A percentile compares a stretch with the other conserved stretches of the same genome.
These are phyloP conservation scores for Exocentrus adspersus DNA, from an alignment of 2,888 invertebrate genomes.

Conservation along the genomic window DNA sequence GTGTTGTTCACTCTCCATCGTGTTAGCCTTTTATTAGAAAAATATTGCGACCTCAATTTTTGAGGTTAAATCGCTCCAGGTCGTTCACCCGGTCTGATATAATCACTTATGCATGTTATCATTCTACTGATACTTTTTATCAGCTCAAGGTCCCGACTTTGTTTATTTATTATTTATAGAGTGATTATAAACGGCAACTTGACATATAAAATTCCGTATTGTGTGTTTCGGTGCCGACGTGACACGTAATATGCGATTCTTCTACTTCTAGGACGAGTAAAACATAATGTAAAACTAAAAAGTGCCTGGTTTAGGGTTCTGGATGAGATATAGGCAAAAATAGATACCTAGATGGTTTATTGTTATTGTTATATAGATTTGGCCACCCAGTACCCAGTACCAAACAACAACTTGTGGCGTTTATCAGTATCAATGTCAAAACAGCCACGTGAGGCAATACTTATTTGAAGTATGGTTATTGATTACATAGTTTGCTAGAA, in stretches of 20 bases:
- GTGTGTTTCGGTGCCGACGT: neutral
- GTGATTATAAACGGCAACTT: constrained; percentile 12
- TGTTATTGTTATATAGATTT: too few species aligned
- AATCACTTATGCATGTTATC: constrained; percentile 48
- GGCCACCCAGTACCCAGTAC: too few species aligned
- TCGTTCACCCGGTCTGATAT: constrained; percentile 50
- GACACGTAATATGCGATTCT: too few species aligned
- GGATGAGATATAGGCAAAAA: too few species aligned
- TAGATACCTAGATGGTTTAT: too few species aligned
- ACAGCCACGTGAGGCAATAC: neutral
- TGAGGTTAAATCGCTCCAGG: constrained; percentile 69
- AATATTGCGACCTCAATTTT: constrained; percentile 73
- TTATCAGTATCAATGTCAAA: constrained; percentile 7
- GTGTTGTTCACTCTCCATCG: constrained; percentile 64
- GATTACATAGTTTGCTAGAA: neutral
- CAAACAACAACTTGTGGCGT: neutral
- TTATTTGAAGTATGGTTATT: neutral
- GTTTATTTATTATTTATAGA: constrained; percentile 36
- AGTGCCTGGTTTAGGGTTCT: too few species aligned
- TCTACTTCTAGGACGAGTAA: too few species aligned
- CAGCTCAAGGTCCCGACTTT: constrained; percentile 53
- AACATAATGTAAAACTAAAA: too few species aligned
- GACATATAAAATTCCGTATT: constrained; percentile 5
- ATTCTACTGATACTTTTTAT: constrained; percentile 50
- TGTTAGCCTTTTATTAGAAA: constrained; percentile 60